A percentile compares a stretch with the other conserved stretches of the same genome.
Evolutionary conservation across 64 coral and sea anemone species (phyloP).

Genomic region (Pachyseris speciosa): DNA sequence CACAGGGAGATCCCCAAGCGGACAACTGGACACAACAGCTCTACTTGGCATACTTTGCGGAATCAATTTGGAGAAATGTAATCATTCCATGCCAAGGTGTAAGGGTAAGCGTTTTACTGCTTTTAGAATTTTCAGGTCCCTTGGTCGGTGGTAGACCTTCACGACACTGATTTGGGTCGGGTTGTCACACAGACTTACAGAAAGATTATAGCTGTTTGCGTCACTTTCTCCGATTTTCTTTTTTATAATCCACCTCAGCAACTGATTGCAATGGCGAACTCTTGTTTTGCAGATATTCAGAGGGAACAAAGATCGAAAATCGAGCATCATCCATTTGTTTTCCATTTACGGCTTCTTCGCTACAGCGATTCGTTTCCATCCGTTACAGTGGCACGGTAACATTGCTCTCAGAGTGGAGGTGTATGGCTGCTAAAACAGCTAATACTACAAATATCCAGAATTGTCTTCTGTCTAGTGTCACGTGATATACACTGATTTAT

Average conservation of each 20-base stretch:
- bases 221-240: too few relatives aligned
- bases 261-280: background rate
- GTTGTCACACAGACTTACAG: too few relatives aligned
- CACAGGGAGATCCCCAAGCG: constrained; percentile 17
- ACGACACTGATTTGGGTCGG: too few relatives aligned
- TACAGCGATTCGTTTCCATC: background rate
- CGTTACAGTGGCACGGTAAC: constrained; percentile 1
- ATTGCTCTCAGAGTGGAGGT: constrained; percentile 32
- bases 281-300: constrained; percentile 1
- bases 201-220: too few relatives aligned
- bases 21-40: constrained; percentile 38
- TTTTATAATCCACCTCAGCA: background rate
- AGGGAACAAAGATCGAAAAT: background rate
- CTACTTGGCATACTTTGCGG: background rate
- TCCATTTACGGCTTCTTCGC: background rate
- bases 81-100: background rate
- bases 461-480: too few relatives aligned
- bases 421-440: constrained; percentile 10
- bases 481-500: too few relatives aligned
- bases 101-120: background rate
- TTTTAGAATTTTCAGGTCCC: too few relatives aligned
- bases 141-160: too few relatives aligned
- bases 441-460: background rate
- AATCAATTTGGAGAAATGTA: background rate
- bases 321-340: background rate